Base-by-base conservation (phyloP, 1,140 invertebrate genomes). In the Drosophila trapezifrons region DNA sequence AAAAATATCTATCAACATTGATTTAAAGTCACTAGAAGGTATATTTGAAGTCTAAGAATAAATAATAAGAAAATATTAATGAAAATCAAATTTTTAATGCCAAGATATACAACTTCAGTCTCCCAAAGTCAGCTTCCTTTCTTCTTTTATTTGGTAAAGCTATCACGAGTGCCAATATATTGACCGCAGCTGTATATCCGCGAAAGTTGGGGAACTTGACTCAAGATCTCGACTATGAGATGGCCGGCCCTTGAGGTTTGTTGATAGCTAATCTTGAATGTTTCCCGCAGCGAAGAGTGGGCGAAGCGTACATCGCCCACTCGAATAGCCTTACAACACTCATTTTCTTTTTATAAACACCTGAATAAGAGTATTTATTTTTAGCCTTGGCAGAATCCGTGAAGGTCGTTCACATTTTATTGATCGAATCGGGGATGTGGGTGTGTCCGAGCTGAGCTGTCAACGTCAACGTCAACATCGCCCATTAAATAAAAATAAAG, bases 341-440 rank as follows among this genome's bases (percentile, higher is more conserved):
- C 32, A 54, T 25, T 42, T 57, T 64, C 22, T 63, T 37, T 66
- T 63, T 47, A 47, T 37, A 32, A 66, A 47, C 57, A 38, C 18
- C 63, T 47, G 57, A 66, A 32, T 47, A 66, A 45, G 57, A 32
- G 20, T 40, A n/a, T 20, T 55, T 64, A 64, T 64, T 64, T 64
- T 64, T 64, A 58, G 60, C 38, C 60, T 56, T 64, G 60, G 51
- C 60, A 42, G 37, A 17, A 17, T 38, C 35, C 17, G 17, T 62
- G 57, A 66, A 66, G 63, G 63, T 62, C 63, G 27, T 37, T 66
- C 43, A 29, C 63, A 66, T 47, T 63, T 46, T 46, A 66, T 63
- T 46, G 57, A 66, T 66, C 25, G 37, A 1, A 29, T 17, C 20
- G 43, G 27, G 3, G 43, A 17, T n/a, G 35, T 66, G 64, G 43